Evolutionary conservation across 2,113 vertebrate genomes (phyloP).

Genomic region (Lipotes vexillifer): DNA sequence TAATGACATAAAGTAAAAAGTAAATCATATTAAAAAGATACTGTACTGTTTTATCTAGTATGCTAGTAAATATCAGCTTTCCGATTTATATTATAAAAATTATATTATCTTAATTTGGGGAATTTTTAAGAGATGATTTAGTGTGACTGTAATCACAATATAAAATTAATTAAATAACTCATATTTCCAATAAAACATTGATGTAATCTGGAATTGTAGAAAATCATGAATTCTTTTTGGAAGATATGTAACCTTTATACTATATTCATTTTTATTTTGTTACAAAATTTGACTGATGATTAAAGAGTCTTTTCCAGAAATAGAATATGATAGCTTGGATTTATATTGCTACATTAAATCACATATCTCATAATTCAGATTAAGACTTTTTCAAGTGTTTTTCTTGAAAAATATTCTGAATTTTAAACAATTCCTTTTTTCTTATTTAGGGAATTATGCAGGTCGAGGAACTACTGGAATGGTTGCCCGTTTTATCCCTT

Average conservation of each 20-base stretch:
- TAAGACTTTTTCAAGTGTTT: conserved; percentile 19
- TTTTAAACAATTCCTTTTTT: neutral
- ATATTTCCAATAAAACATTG: neutral
- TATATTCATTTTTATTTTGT: neutral
- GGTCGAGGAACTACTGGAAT: conserved; percentile 94
- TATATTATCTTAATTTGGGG: neutral
- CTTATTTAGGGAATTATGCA: conserved; percentile 90
- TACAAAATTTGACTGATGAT: neutral
- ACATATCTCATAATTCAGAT: neutral
- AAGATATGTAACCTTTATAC: neutral
- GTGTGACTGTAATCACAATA: neutral
- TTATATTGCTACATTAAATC: conserved; percentile 25
- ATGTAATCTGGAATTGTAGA: neutral
- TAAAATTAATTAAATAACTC: neutral
- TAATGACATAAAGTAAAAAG: neutral
- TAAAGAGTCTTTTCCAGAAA: neutral
- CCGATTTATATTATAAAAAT: conserved; percentile 25
- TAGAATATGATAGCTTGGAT: neutral
- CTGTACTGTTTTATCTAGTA: neutral
- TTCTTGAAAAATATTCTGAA: neutral
- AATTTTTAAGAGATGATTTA: neutral
- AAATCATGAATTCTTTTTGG: neutral
- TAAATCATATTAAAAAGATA: neutral
- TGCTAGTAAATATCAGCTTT: neutral
- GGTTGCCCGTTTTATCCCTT: conserved; percentile 95